These are phyloP conservation scores for Hemibagrus guttatus DNA, from an alignment of 2,797 vertebrate genomes.

Conservation along the genomic window DNA sequence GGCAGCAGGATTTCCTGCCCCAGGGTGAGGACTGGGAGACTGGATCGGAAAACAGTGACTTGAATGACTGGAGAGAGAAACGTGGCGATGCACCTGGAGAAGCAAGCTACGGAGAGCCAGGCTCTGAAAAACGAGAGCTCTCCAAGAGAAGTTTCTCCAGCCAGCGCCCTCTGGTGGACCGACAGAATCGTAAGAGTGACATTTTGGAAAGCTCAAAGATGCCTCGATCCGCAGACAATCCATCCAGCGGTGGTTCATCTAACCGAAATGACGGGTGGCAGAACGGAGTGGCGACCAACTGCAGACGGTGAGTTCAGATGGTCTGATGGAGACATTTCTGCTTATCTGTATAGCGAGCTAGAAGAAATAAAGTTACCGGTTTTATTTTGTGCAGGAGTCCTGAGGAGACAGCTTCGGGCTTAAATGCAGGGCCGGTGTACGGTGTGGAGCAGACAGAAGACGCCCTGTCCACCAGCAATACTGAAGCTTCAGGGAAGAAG, in stretches of 20 bases:
- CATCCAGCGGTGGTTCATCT: slow-evolving; percentile 59
- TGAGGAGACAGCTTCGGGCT: slow-evolving; percentile 78
- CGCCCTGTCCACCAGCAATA: slow-evolving; percentile 66
- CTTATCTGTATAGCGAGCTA: fast-evolving
- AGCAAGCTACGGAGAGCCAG: slow-evolving; percentile 69
- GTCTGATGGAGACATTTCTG: not conserved
- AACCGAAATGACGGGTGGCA: slow-evolving; percentile 85
- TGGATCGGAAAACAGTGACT: slow-evolving; percentile 94
- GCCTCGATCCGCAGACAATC: slow-evolving; percentile 73
- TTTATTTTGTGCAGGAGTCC: slow-evolving; percentile 71
- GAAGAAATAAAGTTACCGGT: not conserved
- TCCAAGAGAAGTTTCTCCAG: slow-evolving; percentile 98
- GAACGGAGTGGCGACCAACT: slow-evolving; percentile 80
- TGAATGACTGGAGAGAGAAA: slow-evolving; percentile 88
- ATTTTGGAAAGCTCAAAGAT: slow-evolving; percentile 83
- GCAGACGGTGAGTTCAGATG: slow-evolving; percentile 80
- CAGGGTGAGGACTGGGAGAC: slow-evolving; percentile 96
- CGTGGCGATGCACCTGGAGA: slow-evolving; percentile 77
- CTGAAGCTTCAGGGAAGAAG: slow-evolving; percentile 78
- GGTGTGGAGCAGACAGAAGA: slow-evolving; percentile 80
- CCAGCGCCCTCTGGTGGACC: slow-evolving; percentile 89
- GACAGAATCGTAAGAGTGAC: slow-evolving; percentile 92
- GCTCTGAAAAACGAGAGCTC: slow-evolving; percentile 89
- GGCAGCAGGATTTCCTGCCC: slow-evolving; percentile 70
- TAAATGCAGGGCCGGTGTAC: slow-evolving; percentile 73